Evolutionary conservation across 1,140 invertebrate species (phyloP).

Genomic region (Mesaphorura yosii): DNA sequence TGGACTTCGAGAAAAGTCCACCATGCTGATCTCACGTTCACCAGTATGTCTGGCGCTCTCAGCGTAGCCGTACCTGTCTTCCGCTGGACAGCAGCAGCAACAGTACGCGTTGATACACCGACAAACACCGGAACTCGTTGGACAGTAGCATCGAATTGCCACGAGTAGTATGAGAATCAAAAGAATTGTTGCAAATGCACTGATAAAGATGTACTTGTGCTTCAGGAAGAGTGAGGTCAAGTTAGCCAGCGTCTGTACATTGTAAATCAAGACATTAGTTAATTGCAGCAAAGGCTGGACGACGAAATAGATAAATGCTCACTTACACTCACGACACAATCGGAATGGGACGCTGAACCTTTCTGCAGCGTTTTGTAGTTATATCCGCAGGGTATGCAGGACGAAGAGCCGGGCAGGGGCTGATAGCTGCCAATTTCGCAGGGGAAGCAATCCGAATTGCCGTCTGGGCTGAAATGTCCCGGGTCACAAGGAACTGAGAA

Average conservation of each 20-base stretch:
- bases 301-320: not conserved
- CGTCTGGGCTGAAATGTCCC: not conserved
- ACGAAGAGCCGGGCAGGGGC: not conserved
- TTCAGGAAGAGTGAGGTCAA: not conserved
- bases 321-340: not conserved
- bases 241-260: not conserved
- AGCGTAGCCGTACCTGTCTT: not conserved
- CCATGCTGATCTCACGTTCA: not conserved
- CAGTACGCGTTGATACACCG: not conserved
- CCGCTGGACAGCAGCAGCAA: not conserved
- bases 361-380: not conserved
- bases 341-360: not conserved
- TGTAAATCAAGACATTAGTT: not conserved
- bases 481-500: not conserved
- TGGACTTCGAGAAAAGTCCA: not conserved
- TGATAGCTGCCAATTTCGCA: not conserved
- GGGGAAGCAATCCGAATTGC: not conserved
- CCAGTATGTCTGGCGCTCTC: not conserved
- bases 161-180: not conserved
- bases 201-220: not conserved
- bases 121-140: not conserved
- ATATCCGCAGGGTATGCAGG: not conserved
- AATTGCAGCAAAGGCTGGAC: not conserved
- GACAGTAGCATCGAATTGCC: not conserved
- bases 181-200: not conserved